Percentiles rank a stretch among this genome's conserved stretches.
Conservation (phyloP, 2,113 vertebrate species). For the Numenius arquata region DNA sequence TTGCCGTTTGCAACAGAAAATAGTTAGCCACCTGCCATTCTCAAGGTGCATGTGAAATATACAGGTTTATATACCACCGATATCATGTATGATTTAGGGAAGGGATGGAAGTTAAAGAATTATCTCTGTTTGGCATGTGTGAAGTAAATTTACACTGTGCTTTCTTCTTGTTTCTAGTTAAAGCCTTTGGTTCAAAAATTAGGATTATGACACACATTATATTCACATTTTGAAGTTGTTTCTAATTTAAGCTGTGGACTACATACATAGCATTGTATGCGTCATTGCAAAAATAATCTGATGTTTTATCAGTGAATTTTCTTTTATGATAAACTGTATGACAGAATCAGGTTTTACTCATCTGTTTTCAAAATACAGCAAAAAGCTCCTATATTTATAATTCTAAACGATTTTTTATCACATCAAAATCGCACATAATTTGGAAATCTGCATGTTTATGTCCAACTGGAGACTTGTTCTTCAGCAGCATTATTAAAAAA, state of each 20-base stretch:
- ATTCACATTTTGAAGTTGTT: not conserved
- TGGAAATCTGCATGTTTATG: not conserved
- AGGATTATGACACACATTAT: not conserved
- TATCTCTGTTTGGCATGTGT: rapidly evolving
- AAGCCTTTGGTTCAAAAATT: not conserved
- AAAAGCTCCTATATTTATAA: not conserved
- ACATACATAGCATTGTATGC: not conserved
- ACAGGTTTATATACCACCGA: not conserved
- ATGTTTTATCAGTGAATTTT: not conserved
- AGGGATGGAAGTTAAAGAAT: not conserved
- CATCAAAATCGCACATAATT: not conserved
- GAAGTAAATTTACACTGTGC: not conserved
- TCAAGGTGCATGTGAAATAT: not conserved
- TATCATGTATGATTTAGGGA: not conserved
- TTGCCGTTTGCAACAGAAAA: not conserved
- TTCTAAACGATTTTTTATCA: not conserved
- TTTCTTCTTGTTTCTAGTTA: not conserved
- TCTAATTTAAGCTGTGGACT: not conserved
- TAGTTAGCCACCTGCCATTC: not conserved
- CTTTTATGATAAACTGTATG: not conserved
- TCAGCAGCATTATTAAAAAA: not conserved
- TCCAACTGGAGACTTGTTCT: not conserved
- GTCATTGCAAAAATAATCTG: not conserved
- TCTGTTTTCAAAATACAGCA: not conserved
- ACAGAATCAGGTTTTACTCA: not conserved